These are phyloP conservation scores for Vireo altiloquus DNA, from an alignment of 2,113 vertebrate genomes.

Conservation along the genomic window DNA sequence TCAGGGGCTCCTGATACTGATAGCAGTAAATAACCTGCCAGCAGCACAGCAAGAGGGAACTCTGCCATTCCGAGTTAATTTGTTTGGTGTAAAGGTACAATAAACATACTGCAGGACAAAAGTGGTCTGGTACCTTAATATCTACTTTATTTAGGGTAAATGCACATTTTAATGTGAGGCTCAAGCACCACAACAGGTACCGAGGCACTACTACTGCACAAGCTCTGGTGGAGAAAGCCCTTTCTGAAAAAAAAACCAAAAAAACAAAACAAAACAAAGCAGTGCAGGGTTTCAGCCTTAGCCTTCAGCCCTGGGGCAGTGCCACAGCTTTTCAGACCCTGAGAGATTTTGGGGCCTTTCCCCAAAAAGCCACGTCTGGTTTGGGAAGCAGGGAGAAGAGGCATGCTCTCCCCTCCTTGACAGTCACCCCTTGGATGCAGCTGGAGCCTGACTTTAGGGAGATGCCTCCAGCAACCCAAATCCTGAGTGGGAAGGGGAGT, in stretches of 20 bases:
- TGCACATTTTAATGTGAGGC: background rate
- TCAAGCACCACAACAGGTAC: background rate
- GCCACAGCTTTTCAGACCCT: background rate
- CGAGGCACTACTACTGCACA: background rate
- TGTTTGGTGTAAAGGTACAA: background rate
- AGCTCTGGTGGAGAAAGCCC: background rate
- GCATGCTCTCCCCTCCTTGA: accelerated
- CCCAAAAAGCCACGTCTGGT: background rate
- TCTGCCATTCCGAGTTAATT: background rate
- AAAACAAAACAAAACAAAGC: too few species aligned
- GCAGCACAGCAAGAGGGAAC: background rate
- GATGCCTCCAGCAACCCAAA: background rate
- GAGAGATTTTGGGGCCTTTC: background rate
- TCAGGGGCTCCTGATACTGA: background rate
- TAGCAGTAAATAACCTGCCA: background rate
- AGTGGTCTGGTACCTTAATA: background rate
- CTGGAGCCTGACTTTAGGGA: background rate
- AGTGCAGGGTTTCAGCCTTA: background rate
- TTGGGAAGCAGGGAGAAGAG: background rate
- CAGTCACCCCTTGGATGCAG: background rate
- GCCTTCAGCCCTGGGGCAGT: too few species aligned
- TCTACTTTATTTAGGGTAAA: background rate
- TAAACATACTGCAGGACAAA: background rate
- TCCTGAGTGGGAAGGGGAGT: background rate
- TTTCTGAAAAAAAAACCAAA: too few species aligned